These are phyloP conservation scores for Darevskia nairensis DNA, from an alignment of 2,797 vertebrate genomes.

Conservation along the genomic window DNA sequence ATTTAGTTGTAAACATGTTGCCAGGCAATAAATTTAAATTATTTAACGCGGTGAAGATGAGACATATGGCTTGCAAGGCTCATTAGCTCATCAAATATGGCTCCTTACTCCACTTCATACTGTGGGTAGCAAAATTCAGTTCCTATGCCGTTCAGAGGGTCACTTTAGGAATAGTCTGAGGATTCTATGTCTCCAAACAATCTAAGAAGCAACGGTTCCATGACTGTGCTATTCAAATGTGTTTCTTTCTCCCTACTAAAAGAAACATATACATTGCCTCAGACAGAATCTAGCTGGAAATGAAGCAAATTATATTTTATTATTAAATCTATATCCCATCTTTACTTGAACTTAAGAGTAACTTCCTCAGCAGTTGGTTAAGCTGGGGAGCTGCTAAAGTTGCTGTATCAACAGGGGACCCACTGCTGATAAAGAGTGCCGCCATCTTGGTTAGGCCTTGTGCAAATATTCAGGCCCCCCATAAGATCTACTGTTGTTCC, in stretches of 20 bases:
- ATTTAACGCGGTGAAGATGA: constrained; percentile 19
- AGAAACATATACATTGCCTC: neutral
- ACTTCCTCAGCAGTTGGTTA: neutral
- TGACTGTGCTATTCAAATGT: neutral
- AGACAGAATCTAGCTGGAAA: neutral
- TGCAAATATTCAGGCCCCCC: neutral
- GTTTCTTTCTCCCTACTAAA: neutral
- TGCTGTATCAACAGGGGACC: neutral
- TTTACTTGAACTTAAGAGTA: neutral
- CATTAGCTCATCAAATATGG: constrained; percentile 13
- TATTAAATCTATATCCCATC: neutral
- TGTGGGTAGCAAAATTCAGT: neutral
- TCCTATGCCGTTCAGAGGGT: neutral
- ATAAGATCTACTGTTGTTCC: neutral
- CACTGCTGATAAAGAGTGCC: neutral
- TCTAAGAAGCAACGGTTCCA: neutral
- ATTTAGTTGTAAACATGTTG: constrained; percentile 1
- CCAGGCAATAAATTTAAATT: constrained; percentile 40
- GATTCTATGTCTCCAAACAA: constrained; percentile 10
- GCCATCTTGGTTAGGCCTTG: neutral
- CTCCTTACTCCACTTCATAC: neutral
- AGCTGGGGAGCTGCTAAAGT: neutral
- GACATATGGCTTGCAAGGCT: neutral
- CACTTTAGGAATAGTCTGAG: neutral
- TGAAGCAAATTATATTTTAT: neutral